These are phyloP conservation scores for Gymnocypris eckloni DNA, from an alignment of 2,797 vertebrate species.

Conservation along the genomic window DNA sequence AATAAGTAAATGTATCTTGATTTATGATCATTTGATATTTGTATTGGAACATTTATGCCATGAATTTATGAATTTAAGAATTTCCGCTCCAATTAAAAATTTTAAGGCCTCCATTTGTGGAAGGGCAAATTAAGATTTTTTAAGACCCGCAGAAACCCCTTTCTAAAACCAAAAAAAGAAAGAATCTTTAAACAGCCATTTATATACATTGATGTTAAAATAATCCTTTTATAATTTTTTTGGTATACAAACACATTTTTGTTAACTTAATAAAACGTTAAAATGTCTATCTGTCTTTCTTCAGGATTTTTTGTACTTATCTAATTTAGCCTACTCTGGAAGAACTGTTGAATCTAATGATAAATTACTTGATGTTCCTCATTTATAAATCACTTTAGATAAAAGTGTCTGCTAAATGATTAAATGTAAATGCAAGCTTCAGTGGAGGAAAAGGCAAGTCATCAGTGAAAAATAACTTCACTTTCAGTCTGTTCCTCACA, in stretches of 20 bases:
- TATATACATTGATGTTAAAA: neutral
- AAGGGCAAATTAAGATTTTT: neutral
- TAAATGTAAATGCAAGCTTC: constrained; percentile 11
- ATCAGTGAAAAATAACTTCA: constrained; percentile 5
- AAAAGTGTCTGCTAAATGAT: constrained; percentile 3
- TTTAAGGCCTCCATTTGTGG: neutral
- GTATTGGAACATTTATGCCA: neutral
- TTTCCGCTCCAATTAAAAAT: neutral
- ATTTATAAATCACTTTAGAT: neutral
- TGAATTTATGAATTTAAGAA: neutral
- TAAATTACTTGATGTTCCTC: neutral
- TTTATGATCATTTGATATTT: neutral
- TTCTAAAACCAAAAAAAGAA: neutral
- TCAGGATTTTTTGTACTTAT: neutral
- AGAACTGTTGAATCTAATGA: neutral
- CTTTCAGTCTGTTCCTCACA: neutral
- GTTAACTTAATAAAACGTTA: neutral
- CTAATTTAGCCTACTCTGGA: neutral
- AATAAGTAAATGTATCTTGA: neutral
- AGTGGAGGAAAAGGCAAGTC: neutral
- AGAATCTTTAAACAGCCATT: neutral
- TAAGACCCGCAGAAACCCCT: neutral
- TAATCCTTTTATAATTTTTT: neutral
- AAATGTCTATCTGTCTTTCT: neutral
- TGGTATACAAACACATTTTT: neutral